A percentile compares a stretch with the other conserved stretches of the same genome.
These are phyloP conservation scores for Danaus chrysippus DNA, from an alignment of 2,888 invertebrate genomes.

Conservation along the genomic window DNA sequence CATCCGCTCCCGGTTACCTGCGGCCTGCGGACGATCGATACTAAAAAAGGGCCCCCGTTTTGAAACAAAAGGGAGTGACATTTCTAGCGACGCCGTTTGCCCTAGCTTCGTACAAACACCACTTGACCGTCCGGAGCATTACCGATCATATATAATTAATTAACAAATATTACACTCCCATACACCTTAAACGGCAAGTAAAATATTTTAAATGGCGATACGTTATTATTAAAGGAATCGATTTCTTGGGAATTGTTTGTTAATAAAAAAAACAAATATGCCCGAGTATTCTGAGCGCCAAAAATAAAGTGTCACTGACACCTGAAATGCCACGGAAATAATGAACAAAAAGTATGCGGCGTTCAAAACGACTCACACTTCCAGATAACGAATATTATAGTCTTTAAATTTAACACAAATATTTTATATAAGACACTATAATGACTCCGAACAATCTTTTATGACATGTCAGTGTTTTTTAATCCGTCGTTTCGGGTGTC, in stretches of 20 bases:
- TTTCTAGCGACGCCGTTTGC: constrained; percentile 46
- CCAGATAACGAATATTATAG: constrained; percentile 3
- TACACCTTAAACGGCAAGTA: too few species aligned
- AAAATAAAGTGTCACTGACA: constrained; percentile 30
- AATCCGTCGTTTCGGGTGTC: not conserved
- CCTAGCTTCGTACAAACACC: constrained; percentile 12
- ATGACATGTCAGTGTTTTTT: not conserved
- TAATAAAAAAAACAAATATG: not conserved
- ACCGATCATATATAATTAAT: too few species aligned
- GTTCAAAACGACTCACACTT: constrained; percentile 4
- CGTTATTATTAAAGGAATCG: too few species aligned
- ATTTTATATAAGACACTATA: too few species aligned
- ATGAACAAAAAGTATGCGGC: constrained; percentile 12
- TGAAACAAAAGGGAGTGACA: constrained; percentile 71
- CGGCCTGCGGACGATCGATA: constrained; percentile 71
- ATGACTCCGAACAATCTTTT: too few species aligned
- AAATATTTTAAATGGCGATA: not conserved
- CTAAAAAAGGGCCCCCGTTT: constrained; percentile 58
- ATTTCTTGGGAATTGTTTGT: not conserved
- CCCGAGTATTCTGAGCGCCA: constrained; percentile 14
- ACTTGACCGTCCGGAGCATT: not conserved
- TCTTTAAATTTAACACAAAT: not conserved
- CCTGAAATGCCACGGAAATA: constrained; percentile 15
- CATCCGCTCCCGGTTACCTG: constrained; percentile 74
- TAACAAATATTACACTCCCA: too few species aligned